Base-by-base conservation (phyloP, 2,797 vertebrate genomes). In the Pogonophryne albipinna region DNA sequence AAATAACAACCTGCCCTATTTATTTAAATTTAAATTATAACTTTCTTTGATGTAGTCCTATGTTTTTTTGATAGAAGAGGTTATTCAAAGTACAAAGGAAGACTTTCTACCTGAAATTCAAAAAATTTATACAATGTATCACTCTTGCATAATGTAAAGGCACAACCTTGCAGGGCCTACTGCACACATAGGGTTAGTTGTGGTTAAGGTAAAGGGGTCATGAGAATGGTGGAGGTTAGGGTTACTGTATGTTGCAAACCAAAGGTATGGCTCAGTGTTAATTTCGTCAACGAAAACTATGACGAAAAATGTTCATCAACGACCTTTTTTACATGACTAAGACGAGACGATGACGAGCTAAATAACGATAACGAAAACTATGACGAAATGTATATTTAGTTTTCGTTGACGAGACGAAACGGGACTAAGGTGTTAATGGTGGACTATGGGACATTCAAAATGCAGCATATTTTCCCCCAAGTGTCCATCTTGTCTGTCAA, bases 1-100 rank as follows among this genome's bases (percentile, higher is more conserved):
- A 66, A 50, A 52, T 9, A 72, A 34, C 49, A 42, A 61, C 41
- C 10, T 27, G 41, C 2, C n/a, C 42, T 12, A 27, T 8, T 72
- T 68, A 34, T 64, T 79, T 65, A 23, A 15, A 17, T 27, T 55
- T 51, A 19, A 73, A 58, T 66, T 66, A 58, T 15, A 74, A 62
- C 49, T 19, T 14, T 23, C 55, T 80, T 87, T 85, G 71, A 80
- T 66, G 74, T 72, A 41, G 4, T 0, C 16, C 15, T 49, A 14
- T 44, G 19, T 23, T 14, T 19, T 9, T 58, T 75, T 8, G 17
- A 75, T 3, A 52, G 51, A 61, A 66, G 57, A 44, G 45, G 55
- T 77, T 38, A 63, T 59, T 56, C n/a, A 66, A 31, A 55, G 57
- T 58, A 31, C 50, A 53, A 56, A 64, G n/a, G 16, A 60, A 6